Evolutionary conservation across 1,140 invertebrate genomes (phyloP).

Genomic region (Leptestheria dahalacensis): DNA sequence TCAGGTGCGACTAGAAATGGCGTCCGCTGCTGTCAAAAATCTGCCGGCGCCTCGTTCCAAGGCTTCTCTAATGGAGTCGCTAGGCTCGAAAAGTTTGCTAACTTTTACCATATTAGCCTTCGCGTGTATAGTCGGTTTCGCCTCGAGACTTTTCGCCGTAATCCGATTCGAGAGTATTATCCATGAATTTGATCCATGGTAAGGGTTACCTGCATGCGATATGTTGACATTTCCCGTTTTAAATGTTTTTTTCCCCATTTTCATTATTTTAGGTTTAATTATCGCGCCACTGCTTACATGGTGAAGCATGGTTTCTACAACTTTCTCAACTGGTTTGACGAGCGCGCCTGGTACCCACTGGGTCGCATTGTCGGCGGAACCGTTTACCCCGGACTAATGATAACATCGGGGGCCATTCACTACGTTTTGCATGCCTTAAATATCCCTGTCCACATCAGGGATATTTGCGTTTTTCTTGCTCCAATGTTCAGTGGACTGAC

Average conservation of each 20-base stretch:
- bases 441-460: constrained; percentile 88
- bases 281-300: constrained; percentile 85
- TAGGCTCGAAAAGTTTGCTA: constrained; percentile 53
- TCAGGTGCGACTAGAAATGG: not conserved
- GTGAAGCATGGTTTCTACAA: constrained; percentile 93
- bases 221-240: not conserved
- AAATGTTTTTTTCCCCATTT: constrained; percentile 95
- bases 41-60: constrained; percentile 5
- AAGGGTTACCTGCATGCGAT: constrained; percentile 38
- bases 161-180: constrained; percentile 99
- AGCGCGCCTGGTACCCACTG: constrained; percentile 93
- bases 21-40: not conserved
- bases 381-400: constrained; percentile 95
- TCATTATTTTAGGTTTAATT: constrained; percentile 94
- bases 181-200: constrained; percentile 96
- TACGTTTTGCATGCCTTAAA: constrained; percentile 75
- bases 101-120: constrained; percentile 80
- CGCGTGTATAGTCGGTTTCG: constrained; percentile 91
- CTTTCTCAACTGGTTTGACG: constrained; percentile 99
- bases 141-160: constrained; percentile 92
- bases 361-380: constrained; percentile 93
- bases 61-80: constrained; percentile 27
- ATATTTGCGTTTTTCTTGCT: constrained; percentile 95
- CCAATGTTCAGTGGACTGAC: constrained; percentile 94
- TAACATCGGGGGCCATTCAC: constrained; percentile 86